A percentile compares a stretch with the other conserved stretches of the same genome.
Conservation (phyloP, 2,888 invertebrate species). For the Tachina fera region DNA sequence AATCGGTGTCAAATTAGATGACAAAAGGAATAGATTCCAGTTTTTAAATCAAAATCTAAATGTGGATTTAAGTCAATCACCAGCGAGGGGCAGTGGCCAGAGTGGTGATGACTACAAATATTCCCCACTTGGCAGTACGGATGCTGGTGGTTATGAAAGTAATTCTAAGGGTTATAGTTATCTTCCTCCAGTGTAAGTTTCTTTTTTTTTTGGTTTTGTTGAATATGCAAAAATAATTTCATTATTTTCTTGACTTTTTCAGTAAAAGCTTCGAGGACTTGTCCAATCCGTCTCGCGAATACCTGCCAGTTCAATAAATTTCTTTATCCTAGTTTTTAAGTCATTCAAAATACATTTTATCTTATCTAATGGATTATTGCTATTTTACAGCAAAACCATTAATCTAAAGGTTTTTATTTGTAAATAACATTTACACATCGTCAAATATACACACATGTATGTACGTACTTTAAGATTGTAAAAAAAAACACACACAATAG, state of each 20-base stretch:
- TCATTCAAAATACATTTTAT: slow-evolving; percentile 55
- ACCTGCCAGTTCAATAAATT: slow-evolving; percentile 77
- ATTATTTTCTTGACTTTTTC: slow-evolving; percentile 39
- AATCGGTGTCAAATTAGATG: slow-evolving; percentile 64
- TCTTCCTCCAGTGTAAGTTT: slow-evolving; percentile 75
- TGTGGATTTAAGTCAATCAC: slow-evolving; percentile 74
- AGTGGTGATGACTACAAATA: slow-evolving; percentile 81
- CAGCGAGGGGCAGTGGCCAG: slow-evolving; percentile 78
- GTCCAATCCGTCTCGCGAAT: slow-evolving; percentile 75
- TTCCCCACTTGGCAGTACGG: slow-evolving; percentile 44
- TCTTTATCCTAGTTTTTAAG: slow-evolving; percentile 57
- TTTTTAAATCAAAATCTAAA: slow-evolving; percentile 80
- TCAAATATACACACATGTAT: slow-evolving; percentile 27
- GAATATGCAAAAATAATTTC: neutral
- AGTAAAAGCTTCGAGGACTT: slow-evolving; percentile 57
- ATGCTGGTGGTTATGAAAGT: slow-evolving; percentile 19
- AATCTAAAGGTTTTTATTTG: slow-evolving; percentile 53
- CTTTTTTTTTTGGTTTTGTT: neutral
- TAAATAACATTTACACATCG: slow-evolving; percentile 56
- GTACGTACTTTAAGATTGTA: slow-evolving; percentile 53
- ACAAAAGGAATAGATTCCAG: slow-evolving; percentile 78
- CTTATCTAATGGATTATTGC: slow-evolving; percentile 54
- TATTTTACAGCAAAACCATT: slow-evolving; percentile 35
- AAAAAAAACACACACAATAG: slow-evolving; percentile 12
- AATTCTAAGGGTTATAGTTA: slow-evolving; percentile 77